Conservation (phyloP, 2,888 invertebrate species). For the Nemotelus nigrinus region DNA sequence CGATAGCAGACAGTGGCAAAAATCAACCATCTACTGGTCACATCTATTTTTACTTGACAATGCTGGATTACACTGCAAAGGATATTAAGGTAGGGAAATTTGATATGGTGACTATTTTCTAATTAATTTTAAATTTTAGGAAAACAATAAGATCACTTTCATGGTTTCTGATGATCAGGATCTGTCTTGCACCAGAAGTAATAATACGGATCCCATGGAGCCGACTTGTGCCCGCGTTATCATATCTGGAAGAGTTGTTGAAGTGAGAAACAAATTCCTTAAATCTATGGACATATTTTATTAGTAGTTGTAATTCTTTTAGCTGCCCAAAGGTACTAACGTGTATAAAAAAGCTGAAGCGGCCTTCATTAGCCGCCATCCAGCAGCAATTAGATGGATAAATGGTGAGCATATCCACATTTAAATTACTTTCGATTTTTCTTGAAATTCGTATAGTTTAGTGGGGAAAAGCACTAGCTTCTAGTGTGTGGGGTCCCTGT, state of each 20-base stretch:
- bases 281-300: not conserved
- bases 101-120: not conserved
- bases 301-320: not conserved
- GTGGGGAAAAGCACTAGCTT: no score
- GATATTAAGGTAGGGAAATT: constrained; percentile 53
- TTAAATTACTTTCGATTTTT: no score
- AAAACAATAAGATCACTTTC: constrained; percentile 60
- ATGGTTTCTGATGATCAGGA: constrained; percentile 61
- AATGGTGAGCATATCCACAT: constrained; percentile 51
- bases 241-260: constrained; percentile 59
- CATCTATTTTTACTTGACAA: constrained; percentile 62
- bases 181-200: constrained; percentile 56
- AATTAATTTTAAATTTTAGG: constrained; percentile 46
- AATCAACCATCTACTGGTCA: constrained; percentile 59
- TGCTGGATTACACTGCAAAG: constrained; percentile 63
- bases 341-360: constrained; percentile 55
- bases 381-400: constrained; percentile 60
- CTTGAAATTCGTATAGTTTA: no score
- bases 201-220: constrained; percentile 63
- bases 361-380: constrained; percentile 60
- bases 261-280: constrained; percentile 35
- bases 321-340: constrained; percentile 55
- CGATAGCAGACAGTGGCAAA: constrained; percentile 60
- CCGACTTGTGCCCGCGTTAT: constrained; percentile 62
- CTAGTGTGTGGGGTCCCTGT: no score